Evolutionary conservation across 2,797 vertebrate species (phyloP), one percentile per base, ranked within the genome.

Genomic region (Notolepis coatsorum): DNA sequence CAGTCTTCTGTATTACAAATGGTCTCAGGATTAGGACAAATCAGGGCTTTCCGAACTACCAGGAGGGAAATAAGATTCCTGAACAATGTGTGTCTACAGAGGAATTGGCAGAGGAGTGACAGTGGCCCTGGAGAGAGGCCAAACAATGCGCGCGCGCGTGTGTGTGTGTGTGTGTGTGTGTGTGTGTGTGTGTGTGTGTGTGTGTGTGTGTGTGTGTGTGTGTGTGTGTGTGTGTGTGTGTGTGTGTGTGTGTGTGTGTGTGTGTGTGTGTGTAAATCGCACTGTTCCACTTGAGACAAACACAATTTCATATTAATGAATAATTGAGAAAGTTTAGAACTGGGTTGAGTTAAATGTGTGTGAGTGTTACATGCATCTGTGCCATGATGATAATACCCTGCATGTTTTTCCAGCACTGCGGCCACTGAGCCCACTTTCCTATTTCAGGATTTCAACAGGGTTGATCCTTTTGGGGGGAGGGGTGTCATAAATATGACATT

Each of bases 251-350:
- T 46, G 42, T 24, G 18, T 17, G 20, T 2, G 10, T 46, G 21
- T 12, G 9, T 23, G 63, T 52, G 67, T 80, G 70, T 50, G 23
- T 74, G 86, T 89, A 89, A 92, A 92, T 90, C 74, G 59, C 81
- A 83, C 84, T 77, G 89, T 91, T 91, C 89, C 90, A 91, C 88
- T 91, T 90, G 89, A 92, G 89, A 92, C 90, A 90, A 91, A 91
- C 88, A 91, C 90, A 92, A 93, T 93, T 92, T 92, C 86, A 87
- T 86, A 90, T 87, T 88, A 89, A 92, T 93, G 90, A 93, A 93
- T 93, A 91, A 93, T 93, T 93, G 88, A 93, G 83, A 90, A 86
- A 89, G 85, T 87, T 90, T 84, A 80, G 82, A 90, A 90, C 81
- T 89, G 79, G 85, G 87, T 84, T 89, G 87, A 55, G 77, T 86